Evolutionary conservation across 2,113 vertebrate species (phyloP).

Genomic region (Anhinga rufa): DNA sequence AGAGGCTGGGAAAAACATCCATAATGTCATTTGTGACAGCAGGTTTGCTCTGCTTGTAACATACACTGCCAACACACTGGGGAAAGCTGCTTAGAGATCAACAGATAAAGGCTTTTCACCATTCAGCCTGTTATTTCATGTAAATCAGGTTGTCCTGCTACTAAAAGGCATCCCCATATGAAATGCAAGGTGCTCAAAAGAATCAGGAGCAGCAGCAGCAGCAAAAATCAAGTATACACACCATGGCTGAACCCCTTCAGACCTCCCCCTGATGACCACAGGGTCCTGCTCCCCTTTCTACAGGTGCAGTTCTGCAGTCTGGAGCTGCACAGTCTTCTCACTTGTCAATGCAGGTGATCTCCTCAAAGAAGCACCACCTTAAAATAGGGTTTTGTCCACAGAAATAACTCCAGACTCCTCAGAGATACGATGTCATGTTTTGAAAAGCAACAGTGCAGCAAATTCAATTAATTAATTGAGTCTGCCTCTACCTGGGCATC

Average conservation of each 20-base stretch:
- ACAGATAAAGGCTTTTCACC: conserved; percentile 4
- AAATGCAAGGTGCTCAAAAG: not conserved
- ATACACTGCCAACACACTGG: not conserved
- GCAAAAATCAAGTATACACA: not conserved
- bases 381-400: not conserved
- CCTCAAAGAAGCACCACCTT: not conserved
- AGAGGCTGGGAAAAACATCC: not conserved
- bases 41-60: conserved; percentile 17
- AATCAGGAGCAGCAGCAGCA: not conserved
- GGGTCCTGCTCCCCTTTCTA: not conserved
- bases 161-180: not conserved
- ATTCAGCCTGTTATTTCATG: not conserved
- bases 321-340: not conserved
- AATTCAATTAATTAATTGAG: conserved; percentile 28
- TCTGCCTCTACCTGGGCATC: not conserved
- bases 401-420: not conserved
- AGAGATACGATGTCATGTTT: not conserved
- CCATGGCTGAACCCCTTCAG: not conserved
- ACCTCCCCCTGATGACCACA: not conserved
- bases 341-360: not conserved
- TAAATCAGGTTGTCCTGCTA: conserved; percentile 6
- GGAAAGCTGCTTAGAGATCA: conserved; percentile 24
- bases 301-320: not conserved
- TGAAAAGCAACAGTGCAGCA: conserved; percentile 42
- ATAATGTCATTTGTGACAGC: not conserved